Conservation (phyloP, 2,888 invertebrate genomes). For the Lingula anatina region DNA sequence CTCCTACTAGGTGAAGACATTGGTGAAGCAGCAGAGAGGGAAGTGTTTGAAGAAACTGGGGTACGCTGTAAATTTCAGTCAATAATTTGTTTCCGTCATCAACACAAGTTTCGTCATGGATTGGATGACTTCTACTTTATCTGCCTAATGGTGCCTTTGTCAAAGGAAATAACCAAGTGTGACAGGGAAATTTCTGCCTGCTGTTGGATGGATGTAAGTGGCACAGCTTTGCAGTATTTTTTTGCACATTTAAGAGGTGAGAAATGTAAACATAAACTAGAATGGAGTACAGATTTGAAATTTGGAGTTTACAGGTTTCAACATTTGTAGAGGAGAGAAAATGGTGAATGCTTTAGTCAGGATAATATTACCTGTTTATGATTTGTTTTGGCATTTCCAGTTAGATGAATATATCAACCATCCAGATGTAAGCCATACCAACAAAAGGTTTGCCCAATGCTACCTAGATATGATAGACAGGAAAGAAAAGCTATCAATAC, state of each 20-base stretch:
- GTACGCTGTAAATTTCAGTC: constrained; percentile 71
- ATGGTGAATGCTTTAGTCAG: too few species aligned
- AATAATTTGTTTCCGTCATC: constrained; percentile 72
- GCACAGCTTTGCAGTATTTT: neutral
- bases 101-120: constrained; percentile 68
- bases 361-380: too few species aligned
- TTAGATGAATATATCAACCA: constrained; percentile 64
- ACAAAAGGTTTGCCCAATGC: constrained; percentile 51
- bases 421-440: constrained; percentile 57
- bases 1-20: constrained; percentile 87
- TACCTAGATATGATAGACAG: constrained; percentile 29
- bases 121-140: constrained; percentile 86
- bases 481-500: too few species aligned
- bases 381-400: constrained; percentile 36
- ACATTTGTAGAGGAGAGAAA: too few species aligned
- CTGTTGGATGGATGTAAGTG: constrained; percentile 68
- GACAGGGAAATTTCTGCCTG: constrained; percentile 73
- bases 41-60: constrained; percentile 87
- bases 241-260: neutral
- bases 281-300: too few species aligned
- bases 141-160: constrained; percentile 64
- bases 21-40: constrained; percentile 73
- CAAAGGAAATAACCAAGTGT: constrained; percentile 64
- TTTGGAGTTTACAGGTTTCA: too few species aligned
- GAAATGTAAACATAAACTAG: too few species aligned